A percentile compares a stretch with the other conserved stretches of the same genome.
Evolutionary conservation across 2,113 vertebrate species (phyloP).

Genomic region (Danio rerio): GRCz12tu NC_133194.1:28679501-28680000

Average conservation of each 20-base stretch:
- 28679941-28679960: no score
- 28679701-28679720: neutral
- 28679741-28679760: neutral
- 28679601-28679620: constrained; percentile 23
- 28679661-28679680: neutral
- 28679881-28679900: no score
- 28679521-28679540: neutral
- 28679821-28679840: no score
- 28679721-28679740: neutral
- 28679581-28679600: neutral
- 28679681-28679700: neutral
- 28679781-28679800: no score
- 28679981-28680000: no score
- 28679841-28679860: no score
- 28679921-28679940: no score
- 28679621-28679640: constrained; percentile 5
- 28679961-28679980: no score
- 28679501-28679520: constrained; percentile 23
- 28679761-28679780: neutral
- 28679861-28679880: no score
- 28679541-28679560: neutral
- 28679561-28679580: neutral
- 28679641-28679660: neutral
- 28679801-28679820: no score
- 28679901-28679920: no score